A percentile compares a stretch with the other conserved stretches of the same genome.
These are phyloP conservation scores for Ganaspis sp. DNA, from an alignment of 1,140 invertebrate species.

Conservation along the genomic window DNA sequence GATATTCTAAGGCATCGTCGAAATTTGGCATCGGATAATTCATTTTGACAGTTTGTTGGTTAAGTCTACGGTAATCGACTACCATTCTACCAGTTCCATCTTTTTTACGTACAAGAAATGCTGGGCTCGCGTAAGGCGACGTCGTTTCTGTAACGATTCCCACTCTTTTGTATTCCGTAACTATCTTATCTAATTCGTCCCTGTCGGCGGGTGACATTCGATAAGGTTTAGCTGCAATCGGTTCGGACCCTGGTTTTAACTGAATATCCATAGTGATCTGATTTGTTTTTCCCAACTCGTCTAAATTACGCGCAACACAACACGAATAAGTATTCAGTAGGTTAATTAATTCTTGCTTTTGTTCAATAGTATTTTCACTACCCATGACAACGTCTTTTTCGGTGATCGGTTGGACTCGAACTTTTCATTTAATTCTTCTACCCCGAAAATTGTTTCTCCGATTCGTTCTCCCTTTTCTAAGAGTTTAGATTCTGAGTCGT, in stretches of 20 bases:
- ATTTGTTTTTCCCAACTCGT: slow-evolving; percentile 28
- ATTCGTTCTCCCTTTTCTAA: not conserved
- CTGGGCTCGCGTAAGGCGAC: slow-evolving; percentile 51
- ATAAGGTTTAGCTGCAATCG: slow-evolving; percentile 16
- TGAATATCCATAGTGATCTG: slow-evolving; percentile 23
- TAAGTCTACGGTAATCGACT: slow-evolving; percentile 68
- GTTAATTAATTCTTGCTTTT: no score
- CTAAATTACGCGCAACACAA: slow-evolving; percentile 34
- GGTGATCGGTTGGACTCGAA: no score
- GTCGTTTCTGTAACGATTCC: slow-evolving; percentile 33
- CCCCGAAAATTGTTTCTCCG: no score
- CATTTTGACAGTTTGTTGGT: slow-evolving; percentile 53
- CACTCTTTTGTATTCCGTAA: not conserved
- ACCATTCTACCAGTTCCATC: slow-evolving; percentile 53
- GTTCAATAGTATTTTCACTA: no score
- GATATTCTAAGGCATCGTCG: slow-evolving; percentile 46
- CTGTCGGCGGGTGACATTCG: not conserved
- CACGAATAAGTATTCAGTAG: slow-evolving; percentile 28
- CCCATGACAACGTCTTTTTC: no score
- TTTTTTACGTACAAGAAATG: slow-evolving; percentile 58
- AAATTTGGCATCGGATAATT: slow-evolving; percentile 45
- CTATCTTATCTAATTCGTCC: not conserved
- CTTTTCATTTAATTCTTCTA: no score
- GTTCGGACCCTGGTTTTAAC: not conserved
- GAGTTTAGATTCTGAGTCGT: not conserved